A percentile compares a stretch with the other conserved stretches of the same genome.
Evolutionary conservation across 2,113 vertebrate genomes (phyloP).

Genomic region (Osmerus eperlanus): DNA sequence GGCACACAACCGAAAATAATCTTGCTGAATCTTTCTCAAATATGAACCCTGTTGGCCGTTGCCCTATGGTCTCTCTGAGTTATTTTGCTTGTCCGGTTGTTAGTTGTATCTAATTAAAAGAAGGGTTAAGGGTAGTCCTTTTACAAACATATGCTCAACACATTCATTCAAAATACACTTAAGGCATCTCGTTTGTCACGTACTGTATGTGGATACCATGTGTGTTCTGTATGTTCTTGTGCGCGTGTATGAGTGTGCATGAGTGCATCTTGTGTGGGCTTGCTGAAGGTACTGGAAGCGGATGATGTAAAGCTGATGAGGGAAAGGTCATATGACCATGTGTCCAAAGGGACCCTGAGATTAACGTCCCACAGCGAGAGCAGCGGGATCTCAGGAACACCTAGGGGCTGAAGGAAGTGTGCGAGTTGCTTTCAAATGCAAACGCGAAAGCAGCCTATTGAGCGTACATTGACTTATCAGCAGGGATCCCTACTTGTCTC

Average conservation of each 20-base stretch:
- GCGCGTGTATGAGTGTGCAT: too few species aligned
- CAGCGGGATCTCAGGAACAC: neutral
- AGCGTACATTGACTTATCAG: neutral
- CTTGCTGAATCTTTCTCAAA: neutral
- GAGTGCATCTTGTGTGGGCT: neutral
- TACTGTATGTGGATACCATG: too few species aligned
- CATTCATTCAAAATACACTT: too few species aligned
- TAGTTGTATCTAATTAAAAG: slow-evolving; percentile 63
- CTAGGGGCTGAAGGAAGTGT: neutral
- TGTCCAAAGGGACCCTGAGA: neutral
- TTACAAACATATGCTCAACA: too few species aligned
- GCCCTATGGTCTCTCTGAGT: slow-evolving; percentile 40
- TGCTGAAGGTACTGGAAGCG: neutral
- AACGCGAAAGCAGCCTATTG: neutral
- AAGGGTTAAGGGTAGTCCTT: slow-evolving; percentile 7
- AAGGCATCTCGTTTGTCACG: too few species aligned
- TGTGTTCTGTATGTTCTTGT: too few species aligned
- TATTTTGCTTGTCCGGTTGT: slow-evolving; percentile 56
- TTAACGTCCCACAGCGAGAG: neutral
- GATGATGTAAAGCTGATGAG: neutral
- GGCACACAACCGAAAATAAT: too few species aligned
- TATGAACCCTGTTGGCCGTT: slow-evolving; percentile 13
- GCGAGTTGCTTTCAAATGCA: neutral
- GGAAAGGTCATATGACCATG: neutral
- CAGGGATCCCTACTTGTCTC: neutral